Percentiles rank a stretch among this genome's conserved stretches.
Conservation (phyloP, 2,797 vertebrate genomes). For the Sebastes flavidus region DNA sequence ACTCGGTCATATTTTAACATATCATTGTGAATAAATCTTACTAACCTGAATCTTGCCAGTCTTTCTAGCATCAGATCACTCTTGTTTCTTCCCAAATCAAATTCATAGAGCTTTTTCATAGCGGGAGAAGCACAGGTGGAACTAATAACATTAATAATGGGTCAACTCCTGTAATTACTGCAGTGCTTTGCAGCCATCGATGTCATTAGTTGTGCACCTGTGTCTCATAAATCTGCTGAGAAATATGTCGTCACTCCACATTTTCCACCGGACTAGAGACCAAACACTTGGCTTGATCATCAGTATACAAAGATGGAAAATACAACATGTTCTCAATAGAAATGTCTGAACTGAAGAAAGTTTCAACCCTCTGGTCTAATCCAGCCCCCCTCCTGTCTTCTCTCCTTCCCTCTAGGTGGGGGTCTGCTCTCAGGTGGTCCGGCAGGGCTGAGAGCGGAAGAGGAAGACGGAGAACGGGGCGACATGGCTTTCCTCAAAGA, state of each 20-base stretch:
- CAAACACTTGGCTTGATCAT: no score
- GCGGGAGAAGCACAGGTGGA: not conserved
- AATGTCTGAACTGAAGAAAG: no score
- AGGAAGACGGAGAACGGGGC: constrained; percentile 80
- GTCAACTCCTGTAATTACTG: not conserved
- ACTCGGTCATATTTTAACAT: not conserved
- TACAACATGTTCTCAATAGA: no score
- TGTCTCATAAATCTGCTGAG: no score
- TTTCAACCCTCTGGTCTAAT: not conserved
- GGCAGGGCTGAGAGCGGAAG: constrained; percentile 15
- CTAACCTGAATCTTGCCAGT: not conserved
- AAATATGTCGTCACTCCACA: no score
- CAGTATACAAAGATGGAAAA: no score
- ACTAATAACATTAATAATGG: not conserved
- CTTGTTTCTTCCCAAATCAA: not conserved
- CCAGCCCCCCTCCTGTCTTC: not conserved
- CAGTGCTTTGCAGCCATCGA: not conserved
- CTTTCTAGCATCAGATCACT: not conserved
- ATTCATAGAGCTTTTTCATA: not conserved
- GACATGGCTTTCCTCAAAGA: constrained; percentile 88
- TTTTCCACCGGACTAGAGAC: no score
- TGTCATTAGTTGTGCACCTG: not conserved
- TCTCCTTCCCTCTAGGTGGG: constrained; percentile 29
- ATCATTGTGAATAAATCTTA: not conserved
- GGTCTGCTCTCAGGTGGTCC: constrained; percentile 64